Conservation (phyloP, 2,888 invertebrate species). For the Andrena flavipes region DNA sequence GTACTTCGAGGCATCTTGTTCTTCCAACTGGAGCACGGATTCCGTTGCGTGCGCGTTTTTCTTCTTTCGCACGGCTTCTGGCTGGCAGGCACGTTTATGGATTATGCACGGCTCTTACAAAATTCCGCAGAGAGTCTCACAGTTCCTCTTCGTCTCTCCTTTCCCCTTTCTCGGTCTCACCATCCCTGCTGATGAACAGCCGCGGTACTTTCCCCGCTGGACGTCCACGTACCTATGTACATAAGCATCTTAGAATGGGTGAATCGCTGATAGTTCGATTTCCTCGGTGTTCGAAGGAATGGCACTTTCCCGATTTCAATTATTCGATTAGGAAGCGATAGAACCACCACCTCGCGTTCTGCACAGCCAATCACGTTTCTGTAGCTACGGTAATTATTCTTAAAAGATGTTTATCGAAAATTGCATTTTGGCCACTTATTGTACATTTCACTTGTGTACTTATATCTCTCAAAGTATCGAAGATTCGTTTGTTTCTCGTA, state of each 20-base stretch:
- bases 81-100: conserved; percentile 63
- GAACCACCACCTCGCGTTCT: background rate
- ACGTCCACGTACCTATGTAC: conserved; percentile 49
- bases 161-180: conserved; percentile 56
- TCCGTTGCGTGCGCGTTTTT: conserved; percentile 61
- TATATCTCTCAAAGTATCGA: background rate
- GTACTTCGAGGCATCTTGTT: background rate
- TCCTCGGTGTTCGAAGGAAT: conserved; percentile 48
- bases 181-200: conserved; percentile 56
- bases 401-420: background rate
- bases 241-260: conserved; percentile 67
- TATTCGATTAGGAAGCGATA: background rate
- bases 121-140: conserved; percentile 77
- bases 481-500: background rate
- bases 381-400: background rate
- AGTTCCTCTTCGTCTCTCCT: conserved; percentile 69
- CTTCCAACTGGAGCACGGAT: conserved; percentile 60
- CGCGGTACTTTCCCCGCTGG: conserved; percentile 74
- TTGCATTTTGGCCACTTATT: background rate
- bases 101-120: conserved; percentile 76
- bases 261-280: conserved; percentile 69
- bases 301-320: conserved; percentile 31
- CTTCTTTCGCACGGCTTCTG: conserved; percentile 68
- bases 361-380: background rate
- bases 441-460: background rate